phyloP scores from a whole-genome alignment of 2,888 invertebrate species.

The Drosophila anomalata region DNA sequence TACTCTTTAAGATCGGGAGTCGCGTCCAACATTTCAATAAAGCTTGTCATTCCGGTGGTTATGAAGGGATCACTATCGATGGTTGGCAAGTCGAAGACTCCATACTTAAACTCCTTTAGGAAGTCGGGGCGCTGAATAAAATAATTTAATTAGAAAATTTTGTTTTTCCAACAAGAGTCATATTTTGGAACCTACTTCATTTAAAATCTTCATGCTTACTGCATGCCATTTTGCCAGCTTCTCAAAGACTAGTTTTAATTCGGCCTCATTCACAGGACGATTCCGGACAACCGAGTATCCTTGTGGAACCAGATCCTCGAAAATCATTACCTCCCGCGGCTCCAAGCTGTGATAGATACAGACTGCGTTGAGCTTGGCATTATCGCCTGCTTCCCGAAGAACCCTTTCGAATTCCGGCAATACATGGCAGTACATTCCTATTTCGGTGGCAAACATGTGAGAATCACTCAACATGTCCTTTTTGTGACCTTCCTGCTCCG shows the following conservation, averaged over 20 bases:
- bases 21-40: conserved; percentile 49
- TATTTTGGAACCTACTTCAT: conserved; percentile 8
- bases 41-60: conserved; percentile 37
- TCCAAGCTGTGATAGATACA: conserved; percentile 56
- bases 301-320: conserved; percentile 68
- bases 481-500: conserved; percentile 57
- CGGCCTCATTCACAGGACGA: conserved; percentile 76
- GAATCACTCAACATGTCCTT: conserved; percentile 44
- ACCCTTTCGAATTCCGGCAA: conserved; percentile 66
- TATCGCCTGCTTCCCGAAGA: conserved; percentile 50
- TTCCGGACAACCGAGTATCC: conserved; percentile 55
- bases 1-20: conserved; percentile 44
- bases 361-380: conserved; percentile 49
- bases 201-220: conserved; percentile 19
- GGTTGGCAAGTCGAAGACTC: conserved; percentile 65
- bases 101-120: conserved; percentile 71
- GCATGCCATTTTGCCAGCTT: conserved; percentile 29
- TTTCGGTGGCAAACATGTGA: conserved; percentile 7
- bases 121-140: conserved; percentile 30
- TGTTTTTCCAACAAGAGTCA: rapidly evolving
- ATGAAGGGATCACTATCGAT: conserved; percentile 38
- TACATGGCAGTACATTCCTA: conserved; percentile 21
- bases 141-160: neutral
- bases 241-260: conserved; percentile 44
- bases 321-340: conserved; percentile 59